phyloP scores from a whole-genome alignment of 2,113 vertebrate species.

The Chlorodrepanis virens region DNA sequence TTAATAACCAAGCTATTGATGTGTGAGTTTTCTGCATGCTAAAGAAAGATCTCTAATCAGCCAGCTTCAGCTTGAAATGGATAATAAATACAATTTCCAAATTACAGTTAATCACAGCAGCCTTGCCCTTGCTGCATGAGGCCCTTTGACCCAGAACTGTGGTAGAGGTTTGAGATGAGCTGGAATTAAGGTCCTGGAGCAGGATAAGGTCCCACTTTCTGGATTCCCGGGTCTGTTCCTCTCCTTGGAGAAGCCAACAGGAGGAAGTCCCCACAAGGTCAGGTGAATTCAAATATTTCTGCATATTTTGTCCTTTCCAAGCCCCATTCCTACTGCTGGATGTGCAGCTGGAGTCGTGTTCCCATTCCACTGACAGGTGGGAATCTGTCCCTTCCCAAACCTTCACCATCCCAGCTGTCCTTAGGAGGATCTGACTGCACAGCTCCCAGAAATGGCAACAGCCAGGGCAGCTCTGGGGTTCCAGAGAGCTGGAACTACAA shows the following conservation, averaged over 20 bases:
- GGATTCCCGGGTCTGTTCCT: neutral
- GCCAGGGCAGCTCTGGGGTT: neutral
- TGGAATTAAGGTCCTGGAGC: neutral
- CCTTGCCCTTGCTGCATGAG: neutral
- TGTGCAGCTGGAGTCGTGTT: neutral
- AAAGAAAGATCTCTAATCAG: neutral
- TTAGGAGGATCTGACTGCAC: neutral
- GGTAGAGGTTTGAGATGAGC: neutral
- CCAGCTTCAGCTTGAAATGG: neutral
- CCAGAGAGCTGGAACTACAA: neutral
- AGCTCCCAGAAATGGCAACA: accelerated
- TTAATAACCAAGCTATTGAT: neutral
- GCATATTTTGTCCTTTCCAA: neutral
- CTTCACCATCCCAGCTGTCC: accelerated
- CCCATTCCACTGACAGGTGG: accelerated
- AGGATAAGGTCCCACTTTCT: neutral
- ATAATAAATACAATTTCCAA: neutral
- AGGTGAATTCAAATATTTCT: neutral
- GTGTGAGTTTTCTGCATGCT: neutral
- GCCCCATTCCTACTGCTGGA: neutral
- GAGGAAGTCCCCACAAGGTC: neutral
- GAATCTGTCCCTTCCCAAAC: neutral
- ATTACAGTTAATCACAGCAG: no score
- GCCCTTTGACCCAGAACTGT: neutral
- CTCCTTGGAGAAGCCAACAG: neutral